These are phyloP conservation scores for Trichonephila inaurata DNA, from an alignment of 1,140 invertebrate species.

Conservation along the genomic window DNA sequence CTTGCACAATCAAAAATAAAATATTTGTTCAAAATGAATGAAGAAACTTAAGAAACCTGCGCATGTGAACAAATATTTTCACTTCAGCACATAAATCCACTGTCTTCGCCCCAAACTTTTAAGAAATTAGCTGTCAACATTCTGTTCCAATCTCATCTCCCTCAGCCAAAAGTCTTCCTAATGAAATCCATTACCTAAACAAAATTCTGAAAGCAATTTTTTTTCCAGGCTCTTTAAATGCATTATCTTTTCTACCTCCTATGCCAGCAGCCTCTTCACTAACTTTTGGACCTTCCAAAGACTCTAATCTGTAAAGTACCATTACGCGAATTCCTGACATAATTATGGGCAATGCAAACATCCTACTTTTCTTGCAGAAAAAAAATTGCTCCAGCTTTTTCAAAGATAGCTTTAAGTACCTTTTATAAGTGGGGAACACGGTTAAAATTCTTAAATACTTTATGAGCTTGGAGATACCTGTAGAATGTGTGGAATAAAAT, in stretches of 20 bases:
- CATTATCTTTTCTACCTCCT: neutral
- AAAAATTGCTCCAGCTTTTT: neutral
- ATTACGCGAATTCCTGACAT: neutral
- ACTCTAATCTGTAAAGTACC: neutral
- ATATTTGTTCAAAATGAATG: neutral
- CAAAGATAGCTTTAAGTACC: neutral
- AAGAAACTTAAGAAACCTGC: neutral
- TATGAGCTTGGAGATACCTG: neutral
- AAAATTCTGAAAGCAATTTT: neutral
- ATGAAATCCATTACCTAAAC: slow-evolving; percentile 26
- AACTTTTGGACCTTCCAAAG: neutral
- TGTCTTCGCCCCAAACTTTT: neutral
- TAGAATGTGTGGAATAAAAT: slow-evolving; percentile 6
- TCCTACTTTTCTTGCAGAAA: neutral
- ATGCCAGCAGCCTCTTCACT: neutral
- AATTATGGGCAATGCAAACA: neutral
- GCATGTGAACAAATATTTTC: neutral
- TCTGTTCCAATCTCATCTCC: neutral
- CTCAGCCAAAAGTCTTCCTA: neutral
- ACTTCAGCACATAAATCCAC: neutral
- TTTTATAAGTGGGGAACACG: neutral
- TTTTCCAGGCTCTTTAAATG: neutral
- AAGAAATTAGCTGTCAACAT: neutral
- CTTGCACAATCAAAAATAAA: too few species aligned
- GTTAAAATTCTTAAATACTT: neutral